phyloP scores from a whole-genome alignment of 1,140 invertebrate species.

The Anthonomus grandis region DNA sequence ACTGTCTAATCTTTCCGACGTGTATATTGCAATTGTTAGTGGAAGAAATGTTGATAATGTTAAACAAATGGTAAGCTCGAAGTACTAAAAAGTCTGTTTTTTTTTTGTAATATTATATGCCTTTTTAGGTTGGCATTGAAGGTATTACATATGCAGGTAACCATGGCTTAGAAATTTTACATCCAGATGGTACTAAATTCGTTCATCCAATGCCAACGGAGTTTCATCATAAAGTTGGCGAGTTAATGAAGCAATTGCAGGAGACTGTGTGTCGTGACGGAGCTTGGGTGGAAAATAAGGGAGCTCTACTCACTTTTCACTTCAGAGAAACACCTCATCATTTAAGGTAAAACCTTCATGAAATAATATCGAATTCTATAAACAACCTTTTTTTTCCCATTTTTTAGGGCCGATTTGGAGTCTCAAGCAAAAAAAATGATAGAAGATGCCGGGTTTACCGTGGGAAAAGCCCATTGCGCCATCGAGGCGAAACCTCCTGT shows the following conservation, averaged over 20 bases:
- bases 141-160: conserved; percentile 89
- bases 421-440: conserved; percentile 66
- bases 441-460: conserved; percentile 70
- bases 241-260: conserved; percentile 73
- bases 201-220: conserved; percentile 87
- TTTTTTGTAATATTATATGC: too few species aligned
- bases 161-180: conserved; percentile 84
- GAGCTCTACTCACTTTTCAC: conserved; percentile 82
- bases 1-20: conserved; percentile 81
- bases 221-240: conserved; percentile 75
- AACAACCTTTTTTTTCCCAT: conserved; percentile 27
- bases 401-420: conserved; percentile 28
- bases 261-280: conserved; percentile 79
- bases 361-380: neutral
- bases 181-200: conserved; percentile 87
- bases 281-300: conserved; percentile 91
- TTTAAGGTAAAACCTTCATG: conserved; percentile 47
- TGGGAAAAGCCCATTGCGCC: conserved; percentile 75
- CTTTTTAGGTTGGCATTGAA: conserved; percentile 71
- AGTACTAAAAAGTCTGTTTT: neutral
- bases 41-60: conserved; percentile 85
- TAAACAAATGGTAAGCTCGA: conserved; percentile 69
- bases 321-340: conserved; percentile 77
- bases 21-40: conserved; percentile 85
- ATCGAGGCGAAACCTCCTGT: conserved; percentile 86